Evolutionary conservation across 2,797 vertebrate species (phyloP), one percentile per base, ranked within the genome.

Genomic region (Graptemys geographica): DNA sequence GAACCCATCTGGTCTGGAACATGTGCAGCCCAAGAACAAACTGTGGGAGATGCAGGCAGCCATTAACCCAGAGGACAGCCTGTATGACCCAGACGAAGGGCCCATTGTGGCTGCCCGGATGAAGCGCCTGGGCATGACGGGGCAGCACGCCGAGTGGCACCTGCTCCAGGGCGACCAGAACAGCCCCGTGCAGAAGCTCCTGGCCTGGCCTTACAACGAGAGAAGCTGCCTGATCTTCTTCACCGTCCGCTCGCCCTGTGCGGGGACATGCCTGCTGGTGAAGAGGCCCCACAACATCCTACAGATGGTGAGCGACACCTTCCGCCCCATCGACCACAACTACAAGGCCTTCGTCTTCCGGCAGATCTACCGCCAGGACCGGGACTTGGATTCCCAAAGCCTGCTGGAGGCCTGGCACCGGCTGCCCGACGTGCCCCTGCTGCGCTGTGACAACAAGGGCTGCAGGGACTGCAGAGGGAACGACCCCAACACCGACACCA

Each of bases 1-100:
- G 8, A 18, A 31, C 6, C 11, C 27, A 28, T 59, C 56, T 59
- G 27, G 27, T 59, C 56, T 59, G 27, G 56, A 11, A 59, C 56
- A 59, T 11, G 3, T 13, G 31, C 62, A 18, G 31, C 15, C 0
- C 62, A 33, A 6, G 16, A 18, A n/a, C 7, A n/a, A 33, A 33
- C 31, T 65, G 33, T 0, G 0, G 31, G 6, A 65, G 2, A 18
- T 65, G 33, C 6, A 33, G 5, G 28, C 3, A 3, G 57, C 28
- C 57, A 59, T 59, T 7, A 31, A 31, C 6, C 11, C 6, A 55
- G 21, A 25, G 55, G 28, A 7, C 1, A 4, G 1, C 31, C 62
- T 65, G 62, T 5, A 65, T 1, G 2, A 19, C 62, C 16, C 59
- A 18, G 59, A 13, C 2, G 7, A 8, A 33, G 62, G 33, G 33